Conservation (phyloP, 2,113 vertebrate species). For the Melanerpes aurifrons region DNA sequence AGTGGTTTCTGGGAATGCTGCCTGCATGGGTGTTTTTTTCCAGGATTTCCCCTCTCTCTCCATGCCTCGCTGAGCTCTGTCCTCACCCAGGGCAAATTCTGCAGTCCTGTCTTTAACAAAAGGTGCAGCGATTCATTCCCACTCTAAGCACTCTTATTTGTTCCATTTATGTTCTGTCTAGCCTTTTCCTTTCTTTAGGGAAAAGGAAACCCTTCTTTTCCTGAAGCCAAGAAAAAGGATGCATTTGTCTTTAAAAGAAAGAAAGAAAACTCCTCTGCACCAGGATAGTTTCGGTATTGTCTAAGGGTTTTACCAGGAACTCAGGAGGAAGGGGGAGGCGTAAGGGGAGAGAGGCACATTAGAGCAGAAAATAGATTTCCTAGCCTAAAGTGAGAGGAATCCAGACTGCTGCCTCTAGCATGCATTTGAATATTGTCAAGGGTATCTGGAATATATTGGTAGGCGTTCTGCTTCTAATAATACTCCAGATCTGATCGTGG, state of each 20-base stretch:
- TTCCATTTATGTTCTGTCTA: neutral
- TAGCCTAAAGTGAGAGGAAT: conserved; percentile 32
- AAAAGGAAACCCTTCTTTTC: neutral
- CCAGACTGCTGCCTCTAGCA: conserved; percentile 18
- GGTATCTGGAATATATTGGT: conserved; percentile 27
- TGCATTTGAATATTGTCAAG: conserved; percentile 44
- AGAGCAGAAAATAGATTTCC: conserved; percentile 56
- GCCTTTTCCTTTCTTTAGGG: neutral
- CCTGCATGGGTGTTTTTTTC: conserved; percentile 21
- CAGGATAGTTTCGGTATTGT: neutral
- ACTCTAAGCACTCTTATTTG: neutral
- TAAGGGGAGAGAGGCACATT: neutral
- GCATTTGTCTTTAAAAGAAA: neutral
- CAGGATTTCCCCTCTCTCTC: conserved; percentile 24
- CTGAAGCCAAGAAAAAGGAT: neutral
- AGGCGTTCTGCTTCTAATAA: neutral
- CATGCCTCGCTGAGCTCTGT: neutral
- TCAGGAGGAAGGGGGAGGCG: neutral
- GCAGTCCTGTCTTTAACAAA: neutral
- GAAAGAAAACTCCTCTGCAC: neutral
- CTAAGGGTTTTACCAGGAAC: neutral
- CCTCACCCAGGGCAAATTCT: neutral
- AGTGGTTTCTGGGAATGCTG: conserved; percentile 53
- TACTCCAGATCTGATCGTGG: neutral
- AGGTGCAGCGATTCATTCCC: neutral